phyloP scores from a whole-genome alignment of 2,797 vertebrate genomes.

The Phrynocephalus vlangalii region DNA sequence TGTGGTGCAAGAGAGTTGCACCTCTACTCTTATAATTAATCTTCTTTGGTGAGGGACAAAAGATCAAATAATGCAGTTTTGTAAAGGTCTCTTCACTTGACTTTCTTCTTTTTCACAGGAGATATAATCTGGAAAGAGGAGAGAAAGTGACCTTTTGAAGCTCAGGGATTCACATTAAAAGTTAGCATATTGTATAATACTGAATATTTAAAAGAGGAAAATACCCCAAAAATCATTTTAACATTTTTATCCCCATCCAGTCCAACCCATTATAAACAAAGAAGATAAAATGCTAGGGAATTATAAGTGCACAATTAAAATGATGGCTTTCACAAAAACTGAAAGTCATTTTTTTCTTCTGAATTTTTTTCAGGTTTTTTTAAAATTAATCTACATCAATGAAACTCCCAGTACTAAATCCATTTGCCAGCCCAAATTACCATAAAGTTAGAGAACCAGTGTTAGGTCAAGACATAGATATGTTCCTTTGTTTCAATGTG shows the following conservation, averaged over 20 bases:
- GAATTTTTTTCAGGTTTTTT: neutral
- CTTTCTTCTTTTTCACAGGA: constrained; percentile 37
- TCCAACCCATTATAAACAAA: neutral
- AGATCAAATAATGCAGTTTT: constrained; percentile 22
- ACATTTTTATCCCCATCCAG: neutral
- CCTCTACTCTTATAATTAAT: neutral
- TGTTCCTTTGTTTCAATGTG: too few species aligned
- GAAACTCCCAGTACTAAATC: too few species aligned
- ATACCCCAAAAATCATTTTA: neutral
- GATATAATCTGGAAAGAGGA: neutral
- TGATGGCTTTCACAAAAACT: neutral
- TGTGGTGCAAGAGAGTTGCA: neutral
- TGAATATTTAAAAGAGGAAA: constrained; percentile 25
- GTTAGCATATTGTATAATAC: neutral
- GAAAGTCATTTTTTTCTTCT: neutral
- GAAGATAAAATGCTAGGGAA: neutral
- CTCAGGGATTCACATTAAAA: constrained; percentile 13
- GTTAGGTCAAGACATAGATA: too few species aligned
- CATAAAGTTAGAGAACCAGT: too few species aligned
- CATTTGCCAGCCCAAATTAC: too few species aligned
- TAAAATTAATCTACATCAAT: neutral
- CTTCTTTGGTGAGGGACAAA: constrained; percentile 6
- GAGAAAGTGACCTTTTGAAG: constrained; percentile 15
- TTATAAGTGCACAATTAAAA: neutral
- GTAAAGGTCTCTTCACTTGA: constrained; percentile 5